A percentile compares a stretch with the other conserved stretches of the same genome.
Conservation (phyloP, 2,113 vertebrate genomes). For the Proterorhinus semilunaris region DNA sequence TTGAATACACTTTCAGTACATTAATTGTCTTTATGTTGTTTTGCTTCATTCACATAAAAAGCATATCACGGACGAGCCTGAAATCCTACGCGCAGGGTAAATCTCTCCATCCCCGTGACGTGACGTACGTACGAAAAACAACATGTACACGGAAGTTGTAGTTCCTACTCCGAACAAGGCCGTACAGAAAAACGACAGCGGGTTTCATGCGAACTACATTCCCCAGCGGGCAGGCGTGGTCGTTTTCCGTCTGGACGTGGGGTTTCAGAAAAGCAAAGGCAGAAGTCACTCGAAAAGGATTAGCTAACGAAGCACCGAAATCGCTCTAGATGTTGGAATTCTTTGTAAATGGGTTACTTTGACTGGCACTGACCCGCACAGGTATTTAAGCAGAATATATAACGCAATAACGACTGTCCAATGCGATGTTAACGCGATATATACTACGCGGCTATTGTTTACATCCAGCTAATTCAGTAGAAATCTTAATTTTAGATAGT, state of each 20-base stretch:
- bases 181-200: fast-evolving
- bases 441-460: background rate
- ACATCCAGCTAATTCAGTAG: slow-evolving; percentile 8
- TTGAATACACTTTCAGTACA: too few species aligned
- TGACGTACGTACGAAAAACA: background rate
- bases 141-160: slow-evolving; percentile 26
- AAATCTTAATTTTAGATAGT: slow-evolving; percentile 2
- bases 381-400: slow-evolving; percentile 28
- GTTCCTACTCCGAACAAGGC: slow-evolving; percentile 12
- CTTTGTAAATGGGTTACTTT: slow-evolving; percentile 21
- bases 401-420: background rate
- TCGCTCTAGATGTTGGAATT: slow-evolving; percentile 48
- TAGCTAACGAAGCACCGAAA: slow-evolving; percentile 57
- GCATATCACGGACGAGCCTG: background rate
- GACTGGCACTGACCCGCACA: slow-evolving; percentile 26
- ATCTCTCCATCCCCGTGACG: background rate
- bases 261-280: slow-evolving; percentile 27
- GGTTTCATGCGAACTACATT: slow-evolving; percentile 51
- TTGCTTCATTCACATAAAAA: too few species aligned
- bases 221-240: background rate
- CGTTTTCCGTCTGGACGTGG: slow-evolving; percentile 24
- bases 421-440: background rate
- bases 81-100: background rate
- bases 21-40: too few species aligned
- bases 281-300: slow-evolving; percentile 71